A percentile compares a stretch with the other conserved stretches of the same genome.
These are phyloP conservation scores for Digitonthophagus gazella DNA, from an alignment of 2,888 invertebrate genomes.

Conservation along the genomic window DNA sequence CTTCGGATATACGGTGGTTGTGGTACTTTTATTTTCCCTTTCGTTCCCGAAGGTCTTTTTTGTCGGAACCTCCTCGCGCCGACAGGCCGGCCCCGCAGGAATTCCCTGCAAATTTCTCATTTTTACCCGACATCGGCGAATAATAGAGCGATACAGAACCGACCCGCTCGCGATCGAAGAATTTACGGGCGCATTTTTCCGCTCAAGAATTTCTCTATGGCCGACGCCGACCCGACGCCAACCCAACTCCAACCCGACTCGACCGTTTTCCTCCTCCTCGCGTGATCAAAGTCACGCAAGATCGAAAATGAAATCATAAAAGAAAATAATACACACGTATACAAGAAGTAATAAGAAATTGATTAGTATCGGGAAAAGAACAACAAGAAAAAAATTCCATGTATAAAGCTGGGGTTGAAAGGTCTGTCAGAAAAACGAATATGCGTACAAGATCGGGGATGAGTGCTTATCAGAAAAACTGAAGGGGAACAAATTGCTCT, in stretches of 20 bases:
- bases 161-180: conserved; percentile 7
- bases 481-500: background rate
- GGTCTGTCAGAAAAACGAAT: background rate
- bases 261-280: background rate
- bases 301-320: background rate
- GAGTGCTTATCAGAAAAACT: background rate
- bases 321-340: background rate
- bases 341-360: background rate
- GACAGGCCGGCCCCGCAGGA: conserved; percentile 2
- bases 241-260: background rate
- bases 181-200: conserved; percentile 13
- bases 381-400: background rate
- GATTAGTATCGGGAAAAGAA: too few species aligned
- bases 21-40: background rate
- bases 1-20: background rate
- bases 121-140: conserved; percentile 13
- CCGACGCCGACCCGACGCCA: too few species aligned
- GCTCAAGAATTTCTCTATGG: conserved; percentile 1
- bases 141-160: conserved; percentile 12
- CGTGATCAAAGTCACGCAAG: background rate
- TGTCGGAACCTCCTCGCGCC: background rate
- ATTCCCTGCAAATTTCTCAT: conserved; percentile 15
- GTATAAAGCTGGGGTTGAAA: background rate
- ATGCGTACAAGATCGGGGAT: background rate
- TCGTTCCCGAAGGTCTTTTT: background rate